phyloP scores from a whole-genome alignment of 1,140 invertebrate genomes.

The Oedothorax gibbosus region DNA sequence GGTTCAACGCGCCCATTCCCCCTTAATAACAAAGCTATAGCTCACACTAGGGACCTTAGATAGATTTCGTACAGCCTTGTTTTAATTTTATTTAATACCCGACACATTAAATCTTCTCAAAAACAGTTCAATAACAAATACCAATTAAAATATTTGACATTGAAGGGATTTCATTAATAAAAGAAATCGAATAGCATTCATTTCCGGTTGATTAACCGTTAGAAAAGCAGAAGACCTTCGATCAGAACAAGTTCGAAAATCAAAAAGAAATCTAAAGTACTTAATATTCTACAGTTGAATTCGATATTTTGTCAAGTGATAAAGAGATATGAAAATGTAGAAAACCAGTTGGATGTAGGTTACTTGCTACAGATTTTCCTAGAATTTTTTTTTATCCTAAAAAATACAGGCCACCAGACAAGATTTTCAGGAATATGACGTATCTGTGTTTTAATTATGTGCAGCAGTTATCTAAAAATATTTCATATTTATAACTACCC shows the following conservation, averaged over 20 bases:
- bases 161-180: conserved; percentile 9
- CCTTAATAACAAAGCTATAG: too few relatives aligned
- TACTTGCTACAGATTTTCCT: neutral
- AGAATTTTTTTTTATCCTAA: conserved; percentile 4
- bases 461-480: neutral
- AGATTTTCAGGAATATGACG: conserved; percentile 23
- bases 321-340: neutral
- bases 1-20: too few relatives aligned
- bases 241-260: conserved; percentile 16
- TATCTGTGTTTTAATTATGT: conserved; percentile 13
- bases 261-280: neutral
- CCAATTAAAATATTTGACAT: neutral
- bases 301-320: conserved; percentile 9
- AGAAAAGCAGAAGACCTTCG: conserved; percentile 25
- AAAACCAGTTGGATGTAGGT: conserved; percentile 29
- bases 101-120: too few relatives aligned
- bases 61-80: too few relatives aligned
- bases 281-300: neutral
- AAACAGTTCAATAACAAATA: too few relatives aligned
- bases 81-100: too few relatives aligned
- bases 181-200: neutral
- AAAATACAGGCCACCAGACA: neutral
- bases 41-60: too few relatives aligned
- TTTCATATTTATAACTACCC: too few relatives aligned
- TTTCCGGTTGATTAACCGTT: conserved; percentile 47